These are phyloP conservation scores for Hestina assimilis DNA, from an alignment of 1,140 invertebrate genomes.

Conservation along the genomic window DNA sequence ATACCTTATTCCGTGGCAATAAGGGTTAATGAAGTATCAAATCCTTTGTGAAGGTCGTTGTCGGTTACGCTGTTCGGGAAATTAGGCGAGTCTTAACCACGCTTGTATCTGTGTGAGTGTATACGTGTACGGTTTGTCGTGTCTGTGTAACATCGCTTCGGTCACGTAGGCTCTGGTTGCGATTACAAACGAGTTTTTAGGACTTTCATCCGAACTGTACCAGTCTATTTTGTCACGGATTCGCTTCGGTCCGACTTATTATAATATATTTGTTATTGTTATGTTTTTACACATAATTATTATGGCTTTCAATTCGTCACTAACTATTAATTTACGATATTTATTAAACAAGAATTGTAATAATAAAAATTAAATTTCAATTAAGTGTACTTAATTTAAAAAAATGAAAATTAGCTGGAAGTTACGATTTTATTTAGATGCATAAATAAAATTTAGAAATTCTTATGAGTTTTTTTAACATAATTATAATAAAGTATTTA, in stretches of 20 bases:
- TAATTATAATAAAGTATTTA: not conserved
- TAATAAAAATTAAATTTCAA: too few species aligned
- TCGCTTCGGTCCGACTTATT: not conserved
- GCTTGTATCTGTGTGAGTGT: constrained; percentile 49
- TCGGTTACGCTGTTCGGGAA: constrained; percentile 39
- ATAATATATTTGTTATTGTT: not conserved
- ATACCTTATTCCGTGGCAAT: constrained; percentile 25
- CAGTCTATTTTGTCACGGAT: not conserved
- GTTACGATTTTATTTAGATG: too few species aligned
- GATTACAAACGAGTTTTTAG: constrained; percentile 43
- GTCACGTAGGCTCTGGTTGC: constrained; percentile 68
- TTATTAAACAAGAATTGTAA: too few species aligned
- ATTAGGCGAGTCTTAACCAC: constrained; percentile 46
- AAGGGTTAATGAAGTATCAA: constrained; percentile 49
- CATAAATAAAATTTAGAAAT: too few species aligned
- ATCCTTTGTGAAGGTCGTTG: constrained; percentile 74
- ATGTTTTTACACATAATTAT: too few species aligned
- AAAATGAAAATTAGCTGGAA: too few species aligned
- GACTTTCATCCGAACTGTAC: constrained; percentile 40
- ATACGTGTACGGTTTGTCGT: constrained; percentile 29
- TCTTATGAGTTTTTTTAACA: too few species aligned
- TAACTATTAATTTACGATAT: too few species aligned
- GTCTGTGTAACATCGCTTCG: constrained; percentile 57
- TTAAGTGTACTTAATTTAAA: too few species aligned
- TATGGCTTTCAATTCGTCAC: too few species aligned